Evolutionary conservation across 2,113 vertebrate species (phyloP).

Genomic region (Paramormyrops kingsleyae): DNA sequence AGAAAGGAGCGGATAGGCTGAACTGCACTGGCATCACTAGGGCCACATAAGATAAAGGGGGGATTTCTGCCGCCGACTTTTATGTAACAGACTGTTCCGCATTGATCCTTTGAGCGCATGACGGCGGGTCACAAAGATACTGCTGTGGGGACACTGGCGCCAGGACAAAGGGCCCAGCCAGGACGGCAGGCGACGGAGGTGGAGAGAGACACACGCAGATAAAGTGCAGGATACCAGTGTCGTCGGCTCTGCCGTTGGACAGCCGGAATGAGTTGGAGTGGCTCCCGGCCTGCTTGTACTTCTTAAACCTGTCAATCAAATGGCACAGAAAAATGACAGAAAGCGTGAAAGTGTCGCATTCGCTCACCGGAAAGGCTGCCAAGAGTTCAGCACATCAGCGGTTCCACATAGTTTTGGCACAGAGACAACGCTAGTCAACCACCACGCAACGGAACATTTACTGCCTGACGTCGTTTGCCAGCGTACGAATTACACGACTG

Average conservation of each 20-base stretch:
- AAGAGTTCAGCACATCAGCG: not conserved
- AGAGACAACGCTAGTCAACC: not conserved
- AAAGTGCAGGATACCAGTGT: conserved; percentile 68
- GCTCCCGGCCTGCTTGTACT: conserved; percentile 95
- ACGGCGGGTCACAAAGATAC: not conserved
- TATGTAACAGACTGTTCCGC: not conserved
- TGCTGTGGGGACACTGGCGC: not conserved
- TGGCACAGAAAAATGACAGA: too few relatives aligned
- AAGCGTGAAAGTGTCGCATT: not conserved
- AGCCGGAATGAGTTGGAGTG: conserved; percentile 94
- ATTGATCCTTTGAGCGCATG: not conserved
- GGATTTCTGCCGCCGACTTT: not conserved
- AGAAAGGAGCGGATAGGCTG: not conserved
- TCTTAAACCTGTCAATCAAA: conserved; percentile 79
- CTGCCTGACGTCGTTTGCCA: not conserved
- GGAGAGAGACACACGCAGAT: conserved; percentile 15
- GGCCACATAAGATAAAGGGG: not conserved
- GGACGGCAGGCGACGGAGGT: not conserved
- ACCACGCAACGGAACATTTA: not conserved
- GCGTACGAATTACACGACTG: not conserved
- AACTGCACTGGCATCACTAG: not conserved
- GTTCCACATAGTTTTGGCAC: not conserved
- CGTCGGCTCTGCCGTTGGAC: conserved; percentile 88
- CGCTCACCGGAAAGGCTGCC: not conserved
- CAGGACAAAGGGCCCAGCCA: not conserved